Evolutionary conservation across 2,888 invertebrate genomes (phyloP), one percentile per base, ranked within the genome.

Genomic region (Iphiclides podalirius): DNA sequence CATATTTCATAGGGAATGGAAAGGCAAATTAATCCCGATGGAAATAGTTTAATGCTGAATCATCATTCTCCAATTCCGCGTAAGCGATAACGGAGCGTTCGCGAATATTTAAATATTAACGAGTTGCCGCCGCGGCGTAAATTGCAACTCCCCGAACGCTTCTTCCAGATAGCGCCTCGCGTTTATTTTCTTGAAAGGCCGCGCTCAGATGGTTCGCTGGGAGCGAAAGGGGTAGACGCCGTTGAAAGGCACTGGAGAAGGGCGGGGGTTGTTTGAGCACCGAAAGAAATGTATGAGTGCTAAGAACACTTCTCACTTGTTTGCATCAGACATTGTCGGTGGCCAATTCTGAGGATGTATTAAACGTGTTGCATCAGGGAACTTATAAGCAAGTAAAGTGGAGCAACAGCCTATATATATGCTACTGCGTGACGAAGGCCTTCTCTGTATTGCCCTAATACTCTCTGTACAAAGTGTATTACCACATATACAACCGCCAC

Each of bases 231-330:
- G 13, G 28, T 16, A 39, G 23, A 33, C 36, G 33, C 23, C n/a
- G 35, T 12, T 17, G 15, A 20, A 16, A 28, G 39, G 31, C 2
- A 31, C n/a, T 9, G 26, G 31, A 20, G 20, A 20, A 20, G 31
- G 7, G 28, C 9, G 6, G 52, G 51, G 50, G 54, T 54, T 57
- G 55, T 60, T 57, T 57, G 65, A 66, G 66, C 57, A 64, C 64
- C 69, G 71, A 70, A 74, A 73, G 75, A 75, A 78, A 76, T 74
- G 72, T 61, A 63, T 61, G 63, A 58, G 64, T 64, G 64, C 66
- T 64, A 64, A 67, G 66, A 67, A 67, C 59, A 63, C 64, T 64
- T 60, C 57, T 53, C 52, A 60, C 55, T 63, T 64, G 64, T 60
- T 60, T 61, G 63, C 58, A 58, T 52, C 54, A 52, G 55, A 63